phyloP scores from a whole-genome alignment of 2,797 vertebrate genomes.

The Glossophaga mutica region DNA sequence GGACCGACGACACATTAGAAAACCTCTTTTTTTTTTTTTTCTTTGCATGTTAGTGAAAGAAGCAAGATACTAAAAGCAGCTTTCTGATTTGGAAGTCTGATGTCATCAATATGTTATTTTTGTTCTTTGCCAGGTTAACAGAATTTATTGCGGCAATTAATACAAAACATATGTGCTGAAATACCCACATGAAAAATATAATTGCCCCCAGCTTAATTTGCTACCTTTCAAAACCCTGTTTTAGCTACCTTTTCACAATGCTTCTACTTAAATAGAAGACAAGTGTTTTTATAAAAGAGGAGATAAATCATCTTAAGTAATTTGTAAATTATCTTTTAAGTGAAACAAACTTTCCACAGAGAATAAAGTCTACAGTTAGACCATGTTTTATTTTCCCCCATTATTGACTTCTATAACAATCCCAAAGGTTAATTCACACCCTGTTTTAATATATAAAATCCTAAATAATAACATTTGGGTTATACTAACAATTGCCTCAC shows the following conservation, averaged over 20 bases:
- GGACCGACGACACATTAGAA: slow-evolving; percentile 27
- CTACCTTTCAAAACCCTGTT: slow-evolving; percentile 77
- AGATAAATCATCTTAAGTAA: slow-evolving; percentile 63
- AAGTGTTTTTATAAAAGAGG: slow-evolving; percentile 74
- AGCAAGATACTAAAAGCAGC: slow-evolving; percentile 76
- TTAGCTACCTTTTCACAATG: slow-evolving; percentile 72
- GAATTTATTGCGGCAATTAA: slow-evolving; percentile 87
- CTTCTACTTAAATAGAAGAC: slow-evolving; percentile 73
- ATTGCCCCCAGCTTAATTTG: slow-evolving; percentile 79
- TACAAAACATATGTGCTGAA: slow-evolving; percentile 83
- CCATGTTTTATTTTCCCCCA: not conserved
- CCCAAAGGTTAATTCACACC: not conserved
- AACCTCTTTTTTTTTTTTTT: slow-evolving; percentile 20
- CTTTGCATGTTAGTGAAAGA: slow-evolving; percentile 73
- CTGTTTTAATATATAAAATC: not conserved
- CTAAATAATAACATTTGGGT: not conserved
- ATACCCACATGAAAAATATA: slow-evolving; percentile 79
- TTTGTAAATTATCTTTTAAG: slow-evolving; percentile 19
- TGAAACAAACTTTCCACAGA: not conserved
- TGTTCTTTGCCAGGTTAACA: slow-evolving; percentile 83
- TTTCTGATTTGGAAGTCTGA: slow-evolving; percentile 80
- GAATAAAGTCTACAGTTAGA: not conserved
- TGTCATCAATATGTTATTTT: slow-evolving; percentile 83
- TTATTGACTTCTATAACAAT: slow-evolving; percentile 5
- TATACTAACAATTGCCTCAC: not conserved